Conservation (phyloP, 2,113 vertebrate species). For the Azemiops feae region DNA sequence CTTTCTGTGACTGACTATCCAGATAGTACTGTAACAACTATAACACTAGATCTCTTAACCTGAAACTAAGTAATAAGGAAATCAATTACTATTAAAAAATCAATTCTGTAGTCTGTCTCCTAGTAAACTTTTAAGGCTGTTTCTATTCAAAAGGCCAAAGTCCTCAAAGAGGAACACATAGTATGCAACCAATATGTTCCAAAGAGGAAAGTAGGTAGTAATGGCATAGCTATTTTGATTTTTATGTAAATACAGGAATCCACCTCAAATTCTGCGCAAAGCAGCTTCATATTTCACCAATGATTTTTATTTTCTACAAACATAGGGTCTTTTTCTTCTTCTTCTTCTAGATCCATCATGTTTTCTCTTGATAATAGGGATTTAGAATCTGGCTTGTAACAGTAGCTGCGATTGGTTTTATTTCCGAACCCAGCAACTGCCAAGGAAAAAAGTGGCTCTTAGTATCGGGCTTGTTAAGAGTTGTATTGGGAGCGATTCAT, state of each 20-base stretch:
- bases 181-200: neutral
- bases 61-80: neutral
- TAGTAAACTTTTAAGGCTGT: neutral
- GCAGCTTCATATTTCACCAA: neutral
- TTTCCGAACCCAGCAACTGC: neutral
- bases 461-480: neutral
- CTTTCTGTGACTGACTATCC: neutral
- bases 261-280: neutral
- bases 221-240: neutral
- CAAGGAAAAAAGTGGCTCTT: neutral
- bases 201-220: neutral
- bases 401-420: neutral
- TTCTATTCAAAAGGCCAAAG: neutral
- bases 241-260: neutral
- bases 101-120: neutral
- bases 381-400: neutral
- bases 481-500: neutral
- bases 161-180: neutral
- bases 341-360: neutral
- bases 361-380: neutral
- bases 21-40: neutral
- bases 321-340: fast-evolving
- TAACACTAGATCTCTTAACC: neutral
- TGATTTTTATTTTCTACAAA: neutral
- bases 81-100: neutral